Base-by-base conservation (phyloP, 2,888 invertebrate genomes). In the Tachina fera region DNA sequence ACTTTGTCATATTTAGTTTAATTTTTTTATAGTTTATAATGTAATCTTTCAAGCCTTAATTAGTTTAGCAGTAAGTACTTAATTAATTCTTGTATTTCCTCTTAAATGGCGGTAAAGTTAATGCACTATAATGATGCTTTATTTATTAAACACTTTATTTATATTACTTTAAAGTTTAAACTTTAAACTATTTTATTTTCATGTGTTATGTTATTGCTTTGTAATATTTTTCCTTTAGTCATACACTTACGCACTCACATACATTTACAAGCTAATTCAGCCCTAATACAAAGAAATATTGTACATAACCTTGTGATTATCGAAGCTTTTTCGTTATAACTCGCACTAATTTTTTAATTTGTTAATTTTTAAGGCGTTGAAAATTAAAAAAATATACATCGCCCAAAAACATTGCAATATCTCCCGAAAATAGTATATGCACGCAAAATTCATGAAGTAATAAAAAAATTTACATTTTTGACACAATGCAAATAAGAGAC, bases 381-480 rank as follows among this genome's bases (percentile, higher is more conserved):
- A 39, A 9, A 10, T 39, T 67, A 47, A 45, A 49, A 14, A 31
- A 43, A 31, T 31, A 45, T 1, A 63, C 63, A 61, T 75, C 53
- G 68, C 49, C 39, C 49, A 2, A 77, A 79, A 78, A 58, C 58
- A 75, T 49, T 56, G 53, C 61, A 49, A 75, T n/a, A 39, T 67
- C 47, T 16, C 11, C 11, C 72, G 9, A 45, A 78, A 72, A 72
- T 60, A 68, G n/a, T 58, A 19, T 74, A 77, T 72, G 74, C 67
- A 84, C 67, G 22, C 68, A 68, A 72, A 74, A 72, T 43, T 58
- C 31, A 11, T 58, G 74, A 63, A 79, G 72, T 67, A 84, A 60
- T n/a, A 68, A 22, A 65, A 75, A 41, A 68, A 8, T 58, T 3
- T 53, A 70, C 14, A 58, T 45, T 60, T 77, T 84, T 67, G 74